A percentile compares a stretch with the other conserved stretches of the same genome.
Evolutionary conservation across 2,113 vertebrate species (phyloP).

Genomic region (Hirundichthys speculiger): DNA sequence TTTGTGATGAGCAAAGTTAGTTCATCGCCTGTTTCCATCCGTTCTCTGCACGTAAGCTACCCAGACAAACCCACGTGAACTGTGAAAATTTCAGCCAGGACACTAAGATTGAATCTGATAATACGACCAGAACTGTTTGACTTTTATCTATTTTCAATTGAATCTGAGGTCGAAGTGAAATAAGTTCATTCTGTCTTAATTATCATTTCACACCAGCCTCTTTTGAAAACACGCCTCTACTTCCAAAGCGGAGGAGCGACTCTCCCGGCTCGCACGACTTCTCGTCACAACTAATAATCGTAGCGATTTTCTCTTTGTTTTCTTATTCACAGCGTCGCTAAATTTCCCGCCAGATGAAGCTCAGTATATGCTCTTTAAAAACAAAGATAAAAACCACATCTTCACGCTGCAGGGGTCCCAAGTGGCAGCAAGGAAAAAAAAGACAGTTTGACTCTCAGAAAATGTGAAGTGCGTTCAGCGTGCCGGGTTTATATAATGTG

Average conservation of each 20-base stretch:
- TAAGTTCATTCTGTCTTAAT: neutral
- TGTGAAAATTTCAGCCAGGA: too few species aligned
- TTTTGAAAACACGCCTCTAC: neutral
- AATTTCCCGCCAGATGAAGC: conserved; percentile 4
- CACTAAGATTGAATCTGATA: too few species aligned
- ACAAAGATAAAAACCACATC: conserved; percentile 27
- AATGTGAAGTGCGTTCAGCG: conserved; percentile 9
- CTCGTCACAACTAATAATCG: neutral
- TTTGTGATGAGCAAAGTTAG: too few species aligned
- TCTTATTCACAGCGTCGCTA: neutral
- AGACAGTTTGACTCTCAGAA: conserved; percentile 26
- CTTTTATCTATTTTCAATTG: too few species aligned
- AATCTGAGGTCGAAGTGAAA: too few species aligned
- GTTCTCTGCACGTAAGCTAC: too few species aligned
- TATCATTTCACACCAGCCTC: neutral
- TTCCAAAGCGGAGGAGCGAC: neutral
- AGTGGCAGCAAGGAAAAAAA: conserved; percentile 13
- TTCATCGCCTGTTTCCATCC: too few species aligned
- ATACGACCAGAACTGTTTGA: too few species aligned
- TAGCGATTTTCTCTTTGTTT: neutral
- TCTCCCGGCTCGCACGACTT: neutral
- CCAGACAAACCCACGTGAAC: too few species aligned
- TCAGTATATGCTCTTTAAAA: conserved; percentile 13
- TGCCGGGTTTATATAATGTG: conserved; percentile 14
- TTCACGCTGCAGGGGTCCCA: neutral